Percentiles rank a stretch among this genome's conserved stretches.
Conservation (phyloP, 2,888 invertebrate species). For the Drepanosiphum platanoidis region DNA sequence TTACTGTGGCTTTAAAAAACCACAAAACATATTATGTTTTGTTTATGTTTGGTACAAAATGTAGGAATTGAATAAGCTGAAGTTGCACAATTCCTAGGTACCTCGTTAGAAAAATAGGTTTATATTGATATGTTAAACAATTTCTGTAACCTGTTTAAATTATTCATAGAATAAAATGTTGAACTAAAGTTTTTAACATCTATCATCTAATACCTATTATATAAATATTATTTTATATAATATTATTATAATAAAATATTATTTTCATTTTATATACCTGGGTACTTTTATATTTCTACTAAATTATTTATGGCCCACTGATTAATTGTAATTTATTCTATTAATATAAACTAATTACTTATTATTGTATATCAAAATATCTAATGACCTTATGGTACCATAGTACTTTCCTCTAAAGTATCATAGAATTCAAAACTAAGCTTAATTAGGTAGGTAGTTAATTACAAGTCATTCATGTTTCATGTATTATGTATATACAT, state of each 20-base stretch:
- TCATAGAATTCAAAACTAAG: background rate
- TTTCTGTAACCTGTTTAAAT: background rate
- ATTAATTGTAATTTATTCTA: background rate
- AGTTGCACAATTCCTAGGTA: background rate
- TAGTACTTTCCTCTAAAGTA: background rate
- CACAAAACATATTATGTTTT: constrained; percentile 15
- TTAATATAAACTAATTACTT: background rate
- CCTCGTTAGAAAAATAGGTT: no score
- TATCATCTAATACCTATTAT: background rate
- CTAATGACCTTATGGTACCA: background rate
- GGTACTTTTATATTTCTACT: background rate
- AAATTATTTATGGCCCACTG: background rate
- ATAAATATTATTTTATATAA: no score
- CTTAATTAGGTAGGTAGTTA: constrained; percentile 13
- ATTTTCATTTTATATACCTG: no score
- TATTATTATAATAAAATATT: no score
- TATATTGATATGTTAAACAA: background rate
- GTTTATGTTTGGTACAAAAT: background rate
- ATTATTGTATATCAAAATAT: constrained; percentile 15
- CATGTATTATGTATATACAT: no score
- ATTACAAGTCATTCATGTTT: constrained; percentile 10
- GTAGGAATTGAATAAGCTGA: background rate
- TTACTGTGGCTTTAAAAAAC: constrained; percentile 27
- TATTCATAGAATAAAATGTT: background rate
- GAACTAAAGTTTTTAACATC: background rate